Evolutionary conservation across 64 coral and sea anemone genomes (phyloP), one percentile per base, ranked within the genome.

Genomic region (Montipora capricornis): DNA sequence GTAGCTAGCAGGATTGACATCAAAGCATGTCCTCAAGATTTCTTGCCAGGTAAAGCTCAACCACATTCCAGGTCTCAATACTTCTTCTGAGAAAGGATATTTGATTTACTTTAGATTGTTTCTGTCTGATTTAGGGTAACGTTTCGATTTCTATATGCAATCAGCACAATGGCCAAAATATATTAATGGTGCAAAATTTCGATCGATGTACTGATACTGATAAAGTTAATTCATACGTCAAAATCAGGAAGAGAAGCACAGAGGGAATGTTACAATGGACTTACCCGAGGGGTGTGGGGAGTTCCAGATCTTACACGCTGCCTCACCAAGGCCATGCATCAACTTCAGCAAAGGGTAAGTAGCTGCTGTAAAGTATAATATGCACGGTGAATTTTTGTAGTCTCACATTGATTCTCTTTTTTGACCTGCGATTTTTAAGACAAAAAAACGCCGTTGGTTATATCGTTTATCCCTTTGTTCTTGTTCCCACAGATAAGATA

Each of bases 21-120:
- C 22, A 93, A 92, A n/a, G 4, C 88, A 7, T 97, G 96, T 70
- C 96, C 96, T 45, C 93, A 95, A 46, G 77, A 80, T 47, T 89
- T 62, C 46, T 69, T 91, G 29, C 37, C 50, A 80, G 92, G 95
- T 94, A 92, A 90, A 47, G 1, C 44, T 20, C 12, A 20, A 15
- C 68, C 8, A 4, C 68, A 15, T 20, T 20, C 20, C 16, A 3
- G 62, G 52, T 10, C 52, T 55, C 52, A 55, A 57, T 57, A 57
- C 53, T 57, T 57, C 53, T 11, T 57, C 2, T 8, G 53, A 57
- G 11, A 57, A 57, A 57, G 1, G 6, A 37, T 37, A 37, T 37
- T 37, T 37, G 37, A 0, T 37, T 37, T 37, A 37, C 1, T 37
- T 37, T 37, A 37, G 37, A 37, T 2, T 37, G 37, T 37, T 37